phyloP scores from a whole-genome alignment of 2,888 invertebrate genomes.

The Drosophila aldrichi region DNA sequence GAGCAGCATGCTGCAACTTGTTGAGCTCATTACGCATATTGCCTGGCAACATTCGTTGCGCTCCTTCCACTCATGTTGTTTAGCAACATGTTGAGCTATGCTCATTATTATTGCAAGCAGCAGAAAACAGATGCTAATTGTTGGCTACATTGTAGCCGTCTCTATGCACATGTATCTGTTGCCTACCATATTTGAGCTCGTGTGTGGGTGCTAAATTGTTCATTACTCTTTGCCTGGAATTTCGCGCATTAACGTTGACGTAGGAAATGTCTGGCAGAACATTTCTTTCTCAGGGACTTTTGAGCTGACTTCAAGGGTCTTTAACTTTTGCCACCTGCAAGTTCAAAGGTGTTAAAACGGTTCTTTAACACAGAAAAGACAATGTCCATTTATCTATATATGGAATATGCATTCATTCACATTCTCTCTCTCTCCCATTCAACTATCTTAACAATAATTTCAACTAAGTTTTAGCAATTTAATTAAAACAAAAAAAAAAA shows the following conservation, averaged over 20 bases:
- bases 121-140: conserved; percentile 52
- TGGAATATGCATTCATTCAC: neutral
- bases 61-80: neutral
- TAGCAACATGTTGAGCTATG: neutral
- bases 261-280: conserved; percentile 46
- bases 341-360: conserved; percentile 50
- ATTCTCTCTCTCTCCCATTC: neutral
- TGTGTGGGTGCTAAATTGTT: conserved; percentile 66
- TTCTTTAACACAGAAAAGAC: neutral
- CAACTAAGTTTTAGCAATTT: neutral
- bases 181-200: conserved; percentile 3
- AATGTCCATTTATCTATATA: neutral
- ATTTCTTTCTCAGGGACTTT: conserved; percentile 47
- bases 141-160: conserved; percentile 42
- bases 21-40: neutral
- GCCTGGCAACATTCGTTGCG: neutral
- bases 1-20: neutral
- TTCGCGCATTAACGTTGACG: conserved; percentile 73
- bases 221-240: conserved; percentile 54
- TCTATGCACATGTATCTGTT: conserved; percentile 11
- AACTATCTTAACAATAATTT: neutral
- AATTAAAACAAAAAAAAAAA: neutral
- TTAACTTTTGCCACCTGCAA: conserved; percentile 35
- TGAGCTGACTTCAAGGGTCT: conserved; percentile 29
- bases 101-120: conserved; percentile 32